A percentile compares a stretch with the other conserved stretches of the same genome.
phyloP scores from a whole-genome alignment of 1,140 invertebrate genomes.

The Neodiprion fabricii region DNA sequence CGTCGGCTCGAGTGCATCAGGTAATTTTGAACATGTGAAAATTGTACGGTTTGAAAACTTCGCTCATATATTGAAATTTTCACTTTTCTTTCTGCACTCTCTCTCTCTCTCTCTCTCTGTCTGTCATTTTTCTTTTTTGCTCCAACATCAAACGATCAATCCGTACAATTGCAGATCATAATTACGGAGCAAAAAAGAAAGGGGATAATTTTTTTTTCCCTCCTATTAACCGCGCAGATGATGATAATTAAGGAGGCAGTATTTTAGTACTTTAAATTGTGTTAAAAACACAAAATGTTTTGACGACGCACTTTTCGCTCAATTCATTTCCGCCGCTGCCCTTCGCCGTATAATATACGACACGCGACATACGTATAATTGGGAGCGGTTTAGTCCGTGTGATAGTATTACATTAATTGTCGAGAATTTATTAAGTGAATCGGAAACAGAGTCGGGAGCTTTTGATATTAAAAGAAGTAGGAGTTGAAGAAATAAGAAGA shows the following conservation, averaged over 20 bases:
- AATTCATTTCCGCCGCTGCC: background rate
- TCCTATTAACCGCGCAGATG: background rate
- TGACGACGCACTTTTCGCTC: background rate
- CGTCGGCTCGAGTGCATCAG: background rate
- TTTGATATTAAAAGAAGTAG: background rate
- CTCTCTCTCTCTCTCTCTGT: background rate
- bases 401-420: background rate
- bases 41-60: background rate
- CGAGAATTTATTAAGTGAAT: background rate
- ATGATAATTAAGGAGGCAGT: too few species aligned
- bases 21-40: background rate
- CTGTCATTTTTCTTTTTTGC: constrained; percentile 23
- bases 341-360: background rate
- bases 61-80: too few species aligned
- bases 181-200: too few species aligned
- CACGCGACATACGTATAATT: too few species aligned
- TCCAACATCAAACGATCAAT: too few species aligned
- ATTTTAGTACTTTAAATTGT: too few species aligned
- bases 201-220: constrained; percentile 27
- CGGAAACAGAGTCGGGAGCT: background rate
- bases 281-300: background rate
- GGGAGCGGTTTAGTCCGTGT: too few species aligned
- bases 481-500: background rate
- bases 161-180: too few species aligned
- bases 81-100: background rate